Conservation (phyloP, 2,797 vertebrate species). For the Pelobates cultripes region DNA sequence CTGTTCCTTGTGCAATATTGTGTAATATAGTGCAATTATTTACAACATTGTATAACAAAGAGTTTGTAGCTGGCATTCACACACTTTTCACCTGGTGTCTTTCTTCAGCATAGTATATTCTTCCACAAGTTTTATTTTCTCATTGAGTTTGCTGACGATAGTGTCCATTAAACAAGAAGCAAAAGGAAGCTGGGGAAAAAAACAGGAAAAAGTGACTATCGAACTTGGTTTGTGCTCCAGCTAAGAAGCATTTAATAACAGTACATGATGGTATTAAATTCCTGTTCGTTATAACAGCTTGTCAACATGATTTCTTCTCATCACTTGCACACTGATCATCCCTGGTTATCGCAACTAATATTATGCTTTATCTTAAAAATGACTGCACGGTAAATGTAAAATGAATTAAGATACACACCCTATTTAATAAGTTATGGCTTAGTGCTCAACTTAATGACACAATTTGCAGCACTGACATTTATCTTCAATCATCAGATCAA, state of each 20-base stretch:
- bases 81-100: conserved; percentile 66
- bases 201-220: conserved; percentile 62
- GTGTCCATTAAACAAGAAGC: conserved; percentile 85
- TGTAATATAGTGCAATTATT: too few species aligned
- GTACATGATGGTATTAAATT: conserved; percentile 65
- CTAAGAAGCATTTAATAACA: conserved; percentile 62
- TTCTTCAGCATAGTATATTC: conserved; percentile 80
- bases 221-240: conserved; percentile 60
- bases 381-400: conserved; percentile 72
- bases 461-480: conserved; percentile 77
- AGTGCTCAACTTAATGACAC: conserved; percentile 80
- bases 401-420: conserved; percentile 78
- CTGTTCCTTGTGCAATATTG: too few species aligned
- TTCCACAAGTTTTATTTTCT: conserved; percentile 88
- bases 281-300: conserved; percentile 63
- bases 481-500: conserved; percentile 78
- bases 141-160: conserved; percentile 89
- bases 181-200: conserved; percentile 84
- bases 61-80: too few species aligned
- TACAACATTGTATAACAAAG: too few species aligned
- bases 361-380: conserved; percentile 74
- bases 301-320: conserved; percentile 52
- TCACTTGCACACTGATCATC: conserved; percentile 66
- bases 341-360: conserved; percentile 67
- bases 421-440: conserved; percentile 82